These are phyloP conservation scores for Ophion ellenae DNA, from an alignment of 2,888 invertebrate species.

Conservation along the genomic window DNA sequence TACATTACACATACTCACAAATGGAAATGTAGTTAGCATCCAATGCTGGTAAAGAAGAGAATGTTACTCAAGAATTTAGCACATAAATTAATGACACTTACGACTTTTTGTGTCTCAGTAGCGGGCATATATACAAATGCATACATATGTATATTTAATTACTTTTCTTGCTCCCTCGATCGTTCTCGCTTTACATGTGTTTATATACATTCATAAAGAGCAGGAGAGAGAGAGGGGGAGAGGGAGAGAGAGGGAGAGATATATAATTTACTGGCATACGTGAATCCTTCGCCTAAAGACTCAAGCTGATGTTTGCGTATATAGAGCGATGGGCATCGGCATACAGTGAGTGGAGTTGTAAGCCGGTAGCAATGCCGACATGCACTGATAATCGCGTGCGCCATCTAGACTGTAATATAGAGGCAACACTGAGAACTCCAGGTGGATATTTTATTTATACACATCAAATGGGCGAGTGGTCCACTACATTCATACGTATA, in stretches of 20 bases:
- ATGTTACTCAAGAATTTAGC: not conserved
- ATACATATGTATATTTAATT: not conserved
- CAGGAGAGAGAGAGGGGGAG: not conserved
- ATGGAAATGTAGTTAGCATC: conserved; percentile 7
- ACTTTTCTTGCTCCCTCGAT: not conserved
- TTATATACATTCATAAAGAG: not conserved
- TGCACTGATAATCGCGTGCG: conserved; percentile 73
- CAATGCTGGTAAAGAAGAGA: not conserved
- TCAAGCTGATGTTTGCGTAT: conserved; percentile 9
- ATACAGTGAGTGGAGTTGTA: conserved; percentile 55
- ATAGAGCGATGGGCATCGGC: conserved; percentile 38
- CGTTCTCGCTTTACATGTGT: not conserved
- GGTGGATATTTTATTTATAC: conserved; percentile 50
- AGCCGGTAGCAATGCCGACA: conserved; percentile 72
- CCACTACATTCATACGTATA: not conserved
- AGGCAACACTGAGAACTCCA: not conserved
- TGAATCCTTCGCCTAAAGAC: conserved; percentile 49
- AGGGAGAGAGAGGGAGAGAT: not conserved
- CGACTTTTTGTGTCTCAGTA: conserved; percentile 4
- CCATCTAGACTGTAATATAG: conserved; percentile 41
- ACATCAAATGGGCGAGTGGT: conserved; percentile 38
- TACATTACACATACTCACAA: not conserved
- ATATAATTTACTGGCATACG: not conserved
- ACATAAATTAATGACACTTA: not conserved
- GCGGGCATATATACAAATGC: not conserved